Conservation (phyloP, 2,113 vertebrate species). For the Paratilapia polleni region DNA sequence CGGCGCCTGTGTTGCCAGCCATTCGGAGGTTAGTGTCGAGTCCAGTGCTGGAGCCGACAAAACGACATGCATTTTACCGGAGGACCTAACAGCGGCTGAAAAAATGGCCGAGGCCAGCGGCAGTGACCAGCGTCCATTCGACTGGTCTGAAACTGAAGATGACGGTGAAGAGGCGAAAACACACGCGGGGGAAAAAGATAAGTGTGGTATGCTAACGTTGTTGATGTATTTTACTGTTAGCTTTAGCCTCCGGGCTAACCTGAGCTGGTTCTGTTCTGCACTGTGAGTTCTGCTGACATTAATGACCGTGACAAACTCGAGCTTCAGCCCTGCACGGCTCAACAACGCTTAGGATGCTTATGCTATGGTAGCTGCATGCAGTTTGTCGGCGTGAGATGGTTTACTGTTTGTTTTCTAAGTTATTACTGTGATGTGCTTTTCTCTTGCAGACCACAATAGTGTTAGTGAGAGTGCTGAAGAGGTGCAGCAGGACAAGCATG, state of each 20-base stretch:
- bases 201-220: conserved; percentile 62
- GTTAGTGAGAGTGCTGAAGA: conserved; percentile 10
- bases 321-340: neutral
- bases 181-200: conserved; percentile 26
- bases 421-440: neutral
- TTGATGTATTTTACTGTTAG: conserved; percentile 49
- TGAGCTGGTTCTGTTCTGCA: conserved; percentile 2
- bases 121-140: conserved; percentile 33
- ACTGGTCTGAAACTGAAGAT: conserved; percentile 69
- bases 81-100: conserved; percentile 34
- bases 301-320: neutral
- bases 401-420: conserved; percentile 12
- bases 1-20: conserved; percentile 46
- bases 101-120: conserved; percentile 54
- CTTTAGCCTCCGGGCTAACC: conserved; percentile 48
- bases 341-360: neutral
- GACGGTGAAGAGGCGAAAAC: conserved; percentile 12
- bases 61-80: conserved; percentile 52
- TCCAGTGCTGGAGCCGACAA: conserved; percentile 55
- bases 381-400: neutral
- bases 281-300: conserved; percentile 1
- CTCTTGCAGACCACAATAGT: conserved; percentile 31
- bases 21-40: conserved; percentile 55
- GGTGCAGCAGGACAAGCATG: conserved; percentile 7
- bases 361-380: no score